A percentile compares a stretch with the other conserved stretches of the same genome.
These are phyloP conservation scores for Hydrophis major DNA, from an alignment of 2,797 vertebrate species.

Conservation along the genomic window DNA sequence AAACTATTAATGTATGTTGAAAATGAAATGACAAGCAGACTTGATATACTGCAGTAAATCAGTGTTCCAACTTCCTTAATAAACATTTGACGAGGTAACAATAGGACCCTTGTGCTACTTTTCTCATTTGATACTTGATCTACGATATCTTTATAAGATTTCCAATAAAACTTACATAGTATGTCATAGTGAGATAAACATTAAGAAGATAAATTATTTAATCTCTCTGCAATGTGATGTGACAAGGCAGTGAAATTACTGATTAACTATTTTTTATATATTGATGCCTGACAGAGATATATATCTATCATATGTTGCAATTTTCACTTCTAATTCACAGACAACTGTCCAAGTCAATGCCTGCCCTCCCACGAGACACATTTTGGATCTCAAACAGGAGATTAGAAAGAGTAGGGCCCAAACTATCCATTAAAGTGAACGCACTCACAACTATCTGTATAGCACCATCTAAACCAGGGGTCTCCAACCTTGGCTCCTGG, in stretches of 20 bases:
- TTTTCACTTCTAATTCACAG: neutral
- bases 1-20: slow-evolving; percentile 37
- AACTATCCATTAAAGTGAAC: neutral
- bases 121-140: neutral
- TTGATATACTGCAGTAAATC: slow-evolving; percentile 22
- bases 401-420: neutral
- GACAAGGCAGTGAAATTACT: slow-evolving; percentile 31
- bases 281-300: neutral
- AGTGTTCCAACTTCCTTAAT: slow-evolving; percentile 28
- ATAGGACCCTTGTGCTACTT: slow-evolving; percentile 37
- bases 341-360: neutral
- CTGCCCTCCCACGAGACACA: neutral
- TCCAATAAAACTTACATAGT: slow-evolving; percentile 32
- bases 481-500: too few relatives aligned
- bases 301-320: neutral
- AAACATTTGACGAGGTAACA: slow-evolving; percentile 32
- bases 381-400: neutral
- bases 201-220: slow-evolving; percentile 33
- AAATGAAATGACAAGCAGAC: slow-evolving; percentile 47
- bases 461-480: neutral
- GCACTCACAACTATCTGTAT: neutral
- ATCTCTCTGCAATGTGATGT: slow-evolving; percentile 17
- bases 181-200: slow-evolving; percentile 39
- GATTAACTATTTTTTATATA: slow-evolving; percentile 26
- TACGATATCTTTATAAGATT: slow-evolving; percentile 16